A percentile compares a stretch with the other conserved stretches of the same genome.
These are phyloP conservation scores for Actenoides hombroni DNA, from an alignment of 2,113 vertebrate genomes.

Conservation along the genomic window DNA sequence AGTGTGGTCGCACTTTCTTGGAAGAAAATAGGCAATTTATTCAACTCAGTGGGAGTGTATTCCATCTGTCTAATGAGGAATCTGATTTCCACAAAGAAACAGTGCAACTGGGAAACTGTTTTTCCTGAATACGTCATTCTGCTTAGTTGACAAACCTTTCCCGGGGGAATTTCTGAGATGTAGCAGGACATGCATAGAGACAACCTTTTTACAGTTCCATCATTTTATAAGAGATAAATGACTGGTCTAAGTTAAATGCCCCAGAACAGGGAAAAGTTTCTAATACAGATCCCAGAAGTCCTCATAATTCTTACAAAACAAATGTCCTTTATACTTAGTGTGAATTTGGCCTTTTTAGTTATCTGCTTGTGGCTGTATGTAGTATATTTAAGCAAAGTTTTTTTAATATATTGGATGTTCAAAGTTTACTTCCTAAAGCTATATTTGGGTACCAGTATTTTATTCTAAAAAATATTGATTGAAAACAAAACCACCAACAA, in stretches of 20 bases:
- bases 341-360: not conserved
- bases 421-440: not conserved
- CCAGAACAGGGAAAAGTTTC: conserved; percentile 7
- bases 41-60: conserved; percentile 50
- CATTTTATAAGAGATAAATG: not conserved
- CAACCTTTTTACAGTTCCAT: not conserved
- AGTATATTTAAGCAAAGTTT: not conserved
- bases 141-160: conserved; percentile 11
- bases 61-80: conserved; percentile 63
- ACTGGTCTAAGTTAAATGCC: not conserved
- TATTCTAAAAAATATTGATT: not conserved
- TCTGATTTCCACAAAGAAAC: conserved; percentile 36
- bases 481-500: not conserved
- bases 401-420: not conserved
- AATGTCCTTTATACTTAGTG: not conserved
- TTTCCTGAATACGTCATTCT: conserved; percentile 18
- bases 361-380: not conserved
- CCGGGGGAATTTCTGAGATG: not conserved
- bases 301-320: not conserved
- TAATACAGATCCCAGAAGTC: not conserved
- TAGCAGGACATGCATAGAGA: not conserved
- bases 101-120: conserved; percentile 4
- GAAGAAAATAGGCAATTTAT: conserved; percentile 45
- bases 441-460: not conserved
- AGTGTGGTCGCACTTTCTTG: conserved; percentile 25